Percentiles rank a stretch among this genome's conserved stretches.
Evolutionary conservation across 1,140 invertebrate species (phyloP).

Genomic region (Melitaea cinxia): DNA sequence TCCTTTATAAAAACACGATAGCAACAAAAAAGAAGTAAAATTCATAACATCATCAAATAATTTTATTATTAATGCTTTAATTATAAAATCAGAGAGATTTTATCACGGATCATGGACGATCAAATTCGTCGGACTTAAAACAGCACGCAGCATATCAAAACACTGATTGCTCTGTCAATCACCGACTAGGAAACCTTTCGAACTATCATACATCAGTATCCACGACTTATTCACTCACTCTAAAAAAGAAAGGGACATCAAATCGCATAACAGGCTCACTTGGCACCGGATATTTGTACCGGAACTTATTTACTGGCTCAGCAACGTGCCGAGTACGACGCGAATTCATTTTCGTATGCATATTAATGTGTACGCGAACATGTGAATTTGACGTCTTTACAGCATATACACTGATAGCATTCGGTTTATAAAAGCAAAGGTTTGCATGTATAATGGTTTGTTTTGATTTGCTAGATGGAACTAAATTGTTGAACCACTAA

Average conservation of each 20-base stretch:
- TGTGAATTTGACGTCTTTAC: slow-evolving; percentile 41
- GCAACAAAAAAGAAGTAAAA: no score
- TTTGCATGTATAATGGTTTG: slow-evolving; percentile 1
- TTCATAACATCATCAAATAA: no score
- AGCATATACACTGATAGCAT: slow-evolving; percentile 17
- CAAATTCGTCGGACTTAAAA: not conserved
- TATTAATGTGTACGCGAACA: slow-evolving; percentile 49
- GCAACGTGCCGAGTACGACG: slow-evolving; percentile 46
- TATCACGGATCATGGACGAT: not conserved
- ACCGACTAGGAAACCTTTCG: slow-evolving; percentile 48
- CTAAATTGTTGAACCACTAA: not conserved
- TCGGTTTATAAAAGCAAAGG: slow-evolving; percentile 14
- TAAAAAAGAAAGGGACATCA: slow-evolving; percentile 38
- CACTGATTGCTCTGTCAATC: slow-evolving; percentile 68
- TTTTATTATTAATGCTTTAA: no score
- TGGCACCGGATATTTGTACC: slow-evolving; percentile 63
- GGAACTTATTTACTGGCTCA: slow-evolving; percentile 69
- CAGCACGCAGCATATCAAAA: slow-evolving; percentile 32
- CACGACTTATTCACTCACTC: slow-evolving; percentile 14
- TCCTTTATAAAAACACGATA: no score
- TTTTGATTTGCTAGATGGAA: not conserved
- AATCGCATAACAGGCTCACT: slow-evolving; percentile 47
- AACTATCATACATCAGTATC: slow-evolving; percentile 40
- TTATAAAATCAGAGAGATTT: not conserved
- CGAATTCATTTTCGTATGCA: slow-evolving; percentile 63